A percentile compares a stretch with the other conserved stretches of the same genome.
Conservation (phyloP, 2,797 vertebrate species). For the Saguinus oedipus region DNA sequence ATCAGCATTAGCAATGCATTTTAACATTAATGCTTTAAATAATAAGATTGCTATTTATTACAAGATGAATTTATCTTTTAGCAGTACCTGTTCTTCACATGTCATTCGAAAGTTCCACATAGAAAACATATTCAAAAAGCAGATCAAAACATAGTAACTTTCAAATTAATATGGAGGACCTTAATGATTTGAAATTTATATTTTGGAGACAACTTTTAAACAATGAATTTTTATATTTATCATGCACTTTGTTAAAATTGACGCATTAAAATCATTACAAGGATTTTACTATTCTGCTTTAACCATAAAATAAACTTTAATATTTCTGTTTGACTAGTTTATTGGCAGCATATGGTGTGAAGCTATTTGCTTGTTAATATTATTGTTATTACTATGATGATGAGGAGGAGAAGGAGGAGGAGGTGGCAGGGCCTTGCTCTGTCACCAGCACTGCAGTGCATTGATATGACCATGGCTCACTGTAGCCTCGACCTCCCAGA, state of each 20-base stretch:
- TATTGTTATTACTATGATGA: background rate
- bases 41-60: background rate
- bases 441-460: background rate
- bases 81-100: background rate
- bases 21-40: conserved; percentile 19
- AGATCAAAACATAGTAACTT: conserved; percentile 14
- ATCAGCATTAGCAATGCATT: background rate
- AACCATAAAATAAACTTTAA: background rate
- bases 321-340: background rate
- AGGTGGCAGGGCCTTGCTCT: background rate
- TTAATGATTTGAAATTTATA: conserved; percentile 39
- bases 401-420: background rate
- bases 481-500: background rate
- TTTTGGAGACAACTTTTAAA: conserved; percentile 52
- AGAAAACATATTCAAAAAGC: conserved; percentile 58
- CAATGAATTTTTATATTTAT: conserved; percentile 38
- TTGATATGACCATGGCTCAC: fast-evolving
- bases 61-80: conserved; percentile 11
- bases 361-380: background rate
- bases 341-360: background rate
- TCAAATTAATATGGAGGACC: background rate
- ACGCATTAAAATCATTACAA: conserved; percentile 27
- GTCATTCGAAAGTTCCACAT: background rate
- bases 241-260: background rate
- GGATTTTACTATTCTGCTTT: conserved; percentile 55